Evolutionary conservation across 2,113 vertebrate genomes (phyloP).

Genomic region (Nestor notabilis): DNA sequence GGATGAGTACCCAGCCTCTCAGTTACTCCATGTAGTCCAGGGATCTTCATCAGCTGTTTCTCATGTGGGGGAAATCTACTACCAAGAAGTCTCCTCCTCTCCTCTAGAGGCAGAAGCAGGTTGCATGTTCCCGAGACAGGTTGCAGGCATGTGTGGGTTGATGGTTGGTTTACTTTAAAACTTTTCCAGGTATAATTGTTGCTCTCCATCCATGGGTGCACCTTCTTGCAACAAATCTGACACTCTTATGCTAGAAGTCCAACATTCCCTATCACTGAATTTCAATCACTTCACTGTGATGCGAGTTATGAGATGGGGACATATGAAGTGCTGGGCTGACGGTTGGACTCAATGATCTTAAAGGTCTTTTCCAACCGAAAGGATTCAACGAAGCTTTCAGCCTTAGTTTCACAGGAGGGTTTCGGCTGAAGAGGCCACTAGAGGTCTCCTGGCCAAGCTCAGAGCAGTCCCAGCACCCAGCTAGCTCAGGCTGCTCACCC

Average conservation of each 20-base stretch:
- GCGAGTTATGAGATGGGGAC: neutral
- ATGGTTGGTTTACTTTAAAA: neutral
- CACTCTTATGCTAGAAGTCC: neutral
- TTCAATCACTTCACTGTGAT: neutral
- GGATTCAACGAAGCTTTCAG: neutral
- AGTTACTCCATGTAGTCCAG: neutral
- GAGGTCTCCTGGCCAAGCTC: neutral
- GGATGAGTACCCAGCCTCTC: neutral
- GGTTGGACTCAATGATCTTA: neutral
- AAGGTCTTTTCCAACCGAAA: neutral
- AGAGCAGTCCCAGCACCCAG: neutral
- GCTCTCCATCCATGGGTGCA: neutral
- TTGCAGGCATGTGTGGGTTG: neutral
- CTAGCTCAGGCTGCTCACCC: neutral
- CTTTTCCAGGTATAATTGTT: neutral
- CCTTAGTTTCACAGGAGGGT: neutral
- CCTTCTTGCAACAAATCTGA: neutral
- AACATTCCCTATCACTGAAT: neutral
- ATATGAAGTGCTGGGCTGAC: neutral
- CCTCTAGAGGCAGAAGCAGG: neutral
- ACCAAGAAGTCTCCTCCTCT: neutral
- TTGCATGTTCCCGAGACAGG: neutral
- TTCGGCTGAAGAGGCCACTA: neutral
- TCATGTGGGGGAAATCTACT: neutral
- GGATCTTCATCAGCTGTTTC: neutral